Evolutionary conservation across 2,113 vertebrate genomes (phyloP), one percentile per base, ranked within the genome.

Genomic region (Thamnophis sirtalis): DNA sequence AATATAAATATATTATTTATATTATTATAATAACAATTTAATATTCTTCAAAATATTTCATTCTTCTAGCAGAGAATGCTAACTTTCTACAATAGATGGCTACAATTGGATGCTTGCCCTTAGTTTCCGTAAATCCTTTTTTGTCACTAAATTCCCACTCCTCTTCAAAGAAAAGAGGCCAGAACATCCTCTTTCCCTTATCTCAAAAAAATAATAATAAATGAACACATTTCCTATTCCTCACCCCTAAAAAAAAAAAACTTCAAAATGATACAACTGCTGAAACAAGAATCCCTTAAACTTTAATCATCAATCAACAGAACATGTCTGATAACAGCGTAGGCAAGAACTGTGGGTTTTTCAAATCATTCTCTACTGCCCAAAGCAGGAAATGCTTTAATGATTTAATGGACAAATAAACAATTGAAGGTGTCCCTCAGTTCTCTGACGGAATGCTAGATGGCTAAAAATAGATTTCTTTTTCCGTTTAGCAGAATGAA

Each of bases 401-500:
- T n/a, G 5, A 21, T 89, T 84, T 89, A 50, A 60, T 13, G 60
- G 73, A 85, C 50, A 85, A 92, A 89, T 80, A 89, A 92, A 86
- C 24, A 28, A 60, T 28, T 38, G 53, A 56, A 43, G 43, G 43
- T n/a, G 55, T 89, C 80, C 54, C 55, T 38, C 7, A 33, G 4
- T 28, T 21, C 54, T 85, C 7, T 24, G 48, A 55, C 11, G 55
- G n/a, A 89, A 89, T 22, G 55, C 22, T 28, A 1, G 0, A 15
- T 21, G 3, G 48, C 87, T 92, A 92, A 92, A 92, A 89, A 92
- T 92, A 92, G 91, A 56, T 54, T 38, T 88, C 1, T 89, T 89
- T 28, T 17, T 50, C 63, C 43, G 89, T 92, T 84, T 58, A 53
- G 21, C 28, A 51, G 73, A 89, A 85, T 85, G 73, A 86, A 84